Evolutionary conservation across 2,888 invertebrate species (phyloP).

Genomic region (Ophioninae sp.): DNA sequence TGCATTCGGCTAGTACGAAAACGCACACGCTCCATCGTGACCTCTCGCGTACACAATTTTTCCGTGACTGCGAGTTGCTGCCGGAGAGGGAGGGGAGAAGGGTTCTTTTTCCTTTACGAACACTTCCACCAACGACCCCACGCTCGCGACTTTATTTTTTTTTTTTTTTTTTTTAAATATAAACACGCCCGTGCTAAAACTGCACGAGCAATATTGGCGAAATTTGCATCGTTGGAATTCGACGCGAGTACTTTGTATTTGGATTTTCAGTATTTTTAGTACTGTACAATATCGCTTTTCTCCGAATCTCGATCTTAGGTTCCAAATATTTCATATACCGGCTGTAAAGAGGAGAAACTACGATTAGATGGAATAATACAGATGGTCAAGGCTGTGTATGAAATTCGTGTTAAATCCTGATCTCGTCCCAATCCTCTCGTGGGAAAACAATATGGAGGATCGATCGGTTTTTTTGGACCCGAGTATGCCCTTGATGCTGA

Average conservation of each 20-base stretch:
- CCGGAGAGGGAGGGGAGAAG: background rate
- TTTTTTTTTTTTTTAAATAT: background rate
- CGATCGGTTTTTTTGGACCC: too few species aligned
- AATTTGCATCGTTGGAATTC: background rate
- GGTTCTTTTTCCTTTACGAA: background rate
- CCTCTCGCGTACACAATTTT: background rate
- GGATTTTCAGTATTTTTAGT: background rate
- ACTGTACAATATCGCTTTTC: too few species aligned
- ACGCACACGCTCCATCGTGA: background rate
- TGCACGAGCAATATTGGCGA: background rate
- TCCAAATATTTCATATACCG: too few species aligned
- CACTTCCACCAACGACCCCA: background rate
- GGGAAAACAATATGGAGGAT: too few species aligned
- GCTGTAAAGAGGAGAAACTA: too few species aligned
- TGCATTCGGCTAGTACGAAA: conserved; percentile 5
- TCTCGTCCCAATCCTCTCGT: too few species aligned
- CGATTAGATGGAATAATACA: too few species aligned
- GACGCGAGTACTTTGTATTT: background rate
- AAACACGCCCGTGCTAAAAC: background rate
- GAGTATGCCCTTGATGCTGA: too few species aligned
- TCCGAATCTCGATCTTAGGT: too few species aligned
- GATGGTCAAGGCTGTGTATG: too few species aligned
- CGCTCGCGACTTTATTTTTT: background rate
- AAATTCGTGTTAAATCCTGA: too few species aligned
- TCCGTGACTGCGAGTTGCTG: background rate